phyloP scores from a whole-genome alignment of 1,140 invertebrate species.

The Drosophila bocki region DNA sequence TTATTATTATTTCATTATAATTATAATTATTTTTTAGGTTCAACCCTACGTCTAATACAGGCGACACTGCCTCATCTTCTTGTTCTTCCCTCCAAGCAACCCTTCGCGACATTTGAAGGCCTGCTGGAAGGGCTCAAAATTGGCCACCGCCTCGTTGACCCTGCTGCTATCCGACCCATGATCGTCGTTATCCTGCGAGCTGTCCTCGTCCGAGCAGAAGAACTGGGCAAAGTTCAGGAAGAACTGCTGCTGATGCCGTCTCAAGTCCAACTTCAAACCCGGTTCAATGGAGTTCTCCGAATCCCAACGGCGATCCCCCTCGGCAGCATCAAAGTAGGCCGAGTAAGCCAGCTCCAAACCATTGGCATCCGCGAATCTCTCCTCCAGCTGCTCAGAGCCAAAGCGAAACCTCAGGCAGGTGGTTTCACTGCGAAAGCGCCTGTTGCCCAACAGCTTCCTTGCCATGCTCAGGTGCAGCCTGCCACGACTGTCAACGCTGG shows the following conservation, averaged over 20 bases:
- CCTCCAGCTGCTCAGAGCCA: not conserved
- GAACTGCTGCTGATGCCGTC: constrained; percentile 14
- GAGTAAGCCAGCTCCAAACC: constrained; percentile 49
- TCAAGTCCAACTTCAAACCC: accelerated
- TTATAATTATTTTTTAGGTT: not conserved
- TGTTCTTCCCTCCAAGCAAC: not conserved
- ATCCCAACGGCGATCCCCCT: not conserved
- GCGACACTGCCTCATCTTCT: not conserved
- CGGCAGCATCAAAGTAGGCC: constrained; percentile 5
- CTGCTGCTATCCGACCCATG: constrained; percentile 44
- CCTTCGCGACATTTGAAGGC: constrained; percentile 27
- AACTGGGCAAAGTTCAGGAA: constrained; percentile 59
- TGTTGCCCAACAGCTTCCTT: not conserved
- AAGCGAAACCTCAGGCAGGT: not conserved
- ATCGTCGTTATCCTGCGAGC: not conserved
- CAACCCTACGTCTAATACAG: not conserved
- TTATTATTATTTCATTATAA: no score
- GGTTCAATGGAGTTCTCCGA: not conserved
- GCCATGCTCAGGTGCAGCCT: accelerated
- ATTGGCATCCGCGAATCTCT: constrained; percentile 55
- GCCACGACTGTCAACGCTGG: constrained; percentile 7
- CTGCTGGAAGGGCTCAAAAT: constrained; percentile 11
- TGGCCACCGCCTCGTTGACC: constrained; percentile 54
- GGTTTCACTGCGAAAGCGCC: not conserved
- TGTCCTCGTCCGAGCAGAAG: constrained; percentile 36